Evolutionary conservation across 1,140 invertebrate genomes (phyloP), one percentile per base, ranked within the genome.

Genomic region (Drosophila tristis): DNA sequence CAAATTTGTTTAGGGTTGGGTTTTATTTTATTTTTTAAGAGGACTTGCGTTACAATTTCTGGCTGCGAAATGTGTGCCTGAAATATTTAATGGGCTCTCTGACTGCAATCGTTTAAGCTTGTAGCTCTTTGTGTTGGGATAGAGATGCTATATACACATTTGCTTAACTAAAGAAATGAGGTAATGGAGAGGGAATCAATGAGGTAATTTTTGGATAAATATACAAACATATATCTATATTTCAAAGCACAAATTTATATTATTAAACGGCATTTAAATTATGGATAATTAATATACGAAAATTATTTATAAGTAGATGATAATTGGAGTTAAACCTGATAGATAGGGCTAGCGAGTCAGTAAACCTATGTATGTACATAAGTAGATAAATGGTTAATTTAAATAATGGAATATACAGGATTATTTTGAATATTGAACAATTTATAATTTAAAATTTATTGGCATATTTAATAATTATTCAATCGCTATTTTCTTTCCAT

Each of bases 61-160:
- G 55, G n/a, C 58, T 45, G 59, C 68, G 55, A 81, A 80, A 73
- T 81, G 63, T 73, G 68, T 73, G 79, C 64, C 66, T 74, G 75
- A 74, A 82, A 82, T 81, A 64, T 60, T 60, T 82, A 81, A 78
- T 82, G 74, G 11, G 61, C 45, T 47, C 45, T 47, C 26, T 47
- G 35, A 39, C 35, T 16, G 55, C 74, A 78, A 47, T 84, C 56
- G 44, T 20, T 59, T 65, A 65, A 71, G 35, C 62, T 70, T 74
- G 78, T 50, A 48, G 43, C 58, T 64, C 25, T 48, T 20, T 26
- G 31, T 44, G 26, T 16, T 5, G 51, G 62, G 16, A 26, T 13
- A 35, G 44, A 54, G 57, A 49, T 31, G 16, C 5, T 29, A 26
- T 15, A 39, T 7, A 63, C n/a, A 39, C 4, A 15, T 62, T 29